A percentile compares a stretch with the other conserved stretches of the same genome.
Evolutionary conservation across 2,113 vertebrate genomes (phyloP).

Genomic region (Zosterops borbonicus): DNA sequence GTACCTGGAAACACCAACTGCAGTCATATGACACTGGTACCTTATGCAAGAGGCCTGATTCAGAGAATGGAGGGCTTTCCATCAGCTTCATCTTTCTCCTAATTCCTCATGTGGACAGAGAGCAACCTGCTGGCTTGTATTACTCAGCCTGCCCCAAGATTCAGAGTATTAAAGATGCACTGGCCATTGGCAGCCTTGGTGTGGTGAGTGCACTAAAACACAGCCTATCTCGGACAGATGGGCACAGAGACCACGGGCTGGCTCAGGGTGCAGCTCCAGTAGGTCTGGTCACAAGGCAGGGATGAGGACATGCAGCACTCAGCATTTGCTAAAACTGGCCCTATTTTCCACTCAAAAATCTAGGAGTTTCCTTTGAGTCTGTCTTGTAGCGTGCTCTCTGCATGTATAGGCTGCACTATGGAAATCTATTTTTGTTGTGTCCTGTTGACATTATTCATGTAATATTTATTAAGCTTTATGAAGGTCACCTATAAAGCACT

Average conservation of each 20-base stretch:
- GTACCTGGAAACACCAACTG: not conserved
- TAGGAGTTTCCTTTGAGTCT: not conserved
- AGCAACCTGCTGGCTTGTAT: not conserved
- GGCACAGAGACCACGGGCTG: not conserved
- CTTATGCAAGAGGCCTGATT: not conserved
- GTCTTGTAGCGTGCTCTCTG: not conserved
- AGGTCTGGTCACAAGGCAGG: not conserved
- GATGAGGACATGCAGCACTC: not conserved
- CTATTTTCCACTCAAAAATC: not conserved
- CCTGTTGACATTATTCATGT: not conserved
- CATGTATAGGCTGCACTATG: accelerated
- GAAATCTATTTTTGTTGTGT: conserved; percentile 22
- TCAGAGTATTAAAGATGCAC: not conserved
- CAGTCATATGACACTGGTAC: not conserved
- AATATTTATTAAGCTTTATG: not conserved
- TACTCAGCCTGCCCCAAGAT: not conserved
- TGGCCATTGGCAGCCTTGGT: not conserved
- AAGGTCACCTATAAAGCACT: not conserved
- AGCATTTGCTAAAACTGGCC: not conserved
- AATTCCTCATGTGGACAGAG: not conserved
- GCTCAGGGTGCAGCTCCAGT: accelerated
- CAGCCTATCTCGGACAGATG: accelerated
- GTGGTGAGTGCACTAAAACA: accelerated
- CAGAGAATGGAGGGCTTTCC: not conserved
- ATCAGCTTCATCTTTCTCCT: not conserved